Evolutionary conservation across 2,888 invertebrate species (phyloP).

Genomic region (Laspeyria flexula): DNA sequence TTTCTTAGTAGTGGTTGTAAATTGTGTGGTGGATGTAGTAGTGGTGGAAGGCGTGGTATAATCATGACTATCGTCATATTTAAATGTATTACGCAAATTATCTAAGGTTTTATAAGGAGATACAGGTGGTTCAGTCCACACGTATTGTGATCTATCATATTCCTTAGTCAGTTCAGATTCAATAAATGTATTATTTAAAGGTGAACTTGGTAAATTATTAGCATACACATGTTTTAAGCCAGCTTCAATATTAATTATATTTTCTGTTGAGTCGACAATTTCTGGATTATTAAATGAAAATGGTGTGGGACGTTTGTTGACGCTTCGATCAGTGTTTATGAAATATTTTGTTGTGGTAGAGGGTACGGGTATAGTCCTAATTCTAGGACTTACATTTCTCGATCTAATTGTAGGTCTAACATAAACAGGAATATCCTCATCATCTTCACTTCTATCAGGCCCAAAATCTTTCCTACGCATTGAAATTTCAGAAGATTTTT

Average conservation of each 20-base stretch:
- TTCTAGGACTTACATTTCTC: conserved; percentile 32
- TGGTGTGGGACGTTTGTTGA: conserved; percentile 67
- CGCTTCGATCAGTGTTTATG: conserved; percentile 54
- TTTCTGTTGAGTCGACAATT: conserved; percentile 58
- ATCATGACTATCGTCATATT: conserved; percentile 44
- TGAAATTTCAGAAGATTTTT: conserved; percentile 47
- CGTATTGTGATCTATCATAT: conserved; percentile 41
- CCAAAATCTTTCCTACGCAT: conserved; percentile 57
- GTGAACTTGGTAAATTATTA: conserved; percentile 26
- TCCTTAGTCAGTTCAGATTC: conserved; percentile 43
- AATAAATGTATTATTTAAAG: conserved; percentile 35
- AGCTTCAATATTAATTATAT: conserved; percentile 57
- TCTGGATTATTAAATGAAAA: conserved; percentile 48
- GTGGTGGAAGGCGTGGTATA: conserved; percentile 55
- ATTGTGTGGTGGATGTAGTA: conserved; percentile 35
- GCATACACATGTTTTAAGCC: conserved; percentile 50
- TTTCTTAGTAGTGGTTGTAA: conserved; percentile 45
- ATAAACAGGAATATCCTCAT: conserved; percentile 60
- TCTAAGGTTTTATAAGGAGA: conserved; percentile 84
- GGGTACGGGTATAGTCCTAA: conserved; percentile 38
- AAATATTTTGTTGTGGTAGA: conserved; percentile 63
- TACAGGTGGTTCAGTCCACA: conserved; percentile 73
- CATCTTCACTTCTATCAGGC: conserved; percentile 53
- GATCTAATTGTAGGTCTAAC: conserved; percentile 48
- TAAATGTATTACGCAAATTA: conserved; percentile 66